phyloP scores from a whole-genome alignment of 2,113 vertebrate species.

The Clarias magur region DNA sequence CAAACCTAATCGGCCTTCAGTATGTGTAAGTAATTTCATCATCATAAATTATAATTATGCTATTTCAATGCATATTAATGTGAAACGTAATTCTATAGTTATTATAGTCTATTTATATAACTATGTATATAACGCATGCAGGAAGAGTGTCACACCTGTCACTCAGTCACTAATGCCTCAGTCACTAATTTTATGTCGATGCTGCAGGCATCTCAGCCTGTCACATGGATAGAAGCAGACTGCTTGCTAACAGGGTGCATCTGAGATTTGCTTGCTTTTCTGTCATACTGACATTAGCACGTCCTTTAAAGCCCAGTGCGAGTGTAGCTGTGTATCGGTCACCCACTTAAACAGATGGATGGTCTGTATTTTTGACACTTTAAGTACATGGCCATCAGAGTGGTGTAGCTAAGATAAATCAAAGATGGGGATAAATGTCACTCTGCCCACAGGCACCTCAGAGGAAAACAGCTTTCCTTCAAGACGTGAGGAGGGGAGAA shows the following conservation, averaged over 20 bases:
- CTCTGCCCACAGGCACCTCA: conserved; percentile 8
- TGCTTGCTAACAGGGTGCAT: too few species aligned
- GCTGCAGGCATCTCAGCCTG: background rate
- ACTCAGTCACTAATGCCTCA: background rate
- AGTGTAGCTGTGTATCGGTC: conserved; percentile 17
- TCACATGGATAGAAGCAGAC: background rate
- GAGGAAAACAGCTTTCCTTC: background rate
- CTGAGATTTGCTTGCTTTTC: conserved; percentile 2
- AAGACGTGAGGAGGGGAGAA: background rate
- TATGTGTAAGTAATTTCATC: background rate
- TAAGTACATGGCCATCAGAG: conserved; percentile 40
- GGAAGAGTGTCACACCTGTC: background rate
- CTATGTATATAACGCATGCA: background rate
- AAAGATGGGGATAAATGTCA: conserved; percentile 33
- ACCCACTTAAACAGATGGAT: conserved; percentile 44
- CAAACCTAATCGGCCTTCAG: too few species aligned
- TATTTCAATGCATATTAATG: background rate
- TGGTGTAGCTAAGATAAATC: conserved; percentile 40
- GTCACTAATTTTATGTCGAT: background rate
- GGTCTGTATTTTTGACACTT: conserved; percentile 41
- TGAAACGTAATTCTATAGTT: background rate
- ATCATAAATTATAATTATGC: background rate
- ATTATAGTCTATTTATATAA: background rate
- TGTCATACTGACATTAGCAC: background rate
- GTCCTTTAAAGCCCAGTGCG: conserved; percentile 20